Conservation (phyloP, 2,888 invertebrate genomes). For the Cepaea hortensis region DNA sequence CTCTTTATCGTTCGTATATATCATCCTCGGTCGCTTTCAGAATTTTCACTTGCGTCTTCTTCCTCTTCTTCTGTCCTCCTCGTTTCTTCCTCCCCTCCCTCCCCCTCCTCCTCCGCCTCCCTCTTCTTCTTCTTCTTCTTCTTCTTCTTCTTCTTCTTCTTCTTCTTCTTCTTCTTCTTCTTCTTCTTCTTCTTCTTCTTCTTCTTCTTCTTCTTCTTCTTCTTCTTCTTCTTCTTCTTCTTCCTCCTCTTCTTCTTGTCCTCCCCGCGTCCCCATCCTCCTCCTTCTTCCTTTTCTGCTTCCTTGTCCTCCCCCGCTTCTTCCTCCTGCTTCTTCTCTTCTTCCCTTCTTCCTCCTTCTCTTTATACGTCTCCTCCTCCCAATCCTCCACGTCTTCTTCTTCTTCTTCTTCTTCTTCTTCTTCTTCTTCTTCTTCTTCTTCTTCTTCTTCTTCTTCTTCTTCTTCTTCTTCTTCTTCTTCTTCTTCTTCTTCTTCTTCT, state of each 20-base stretch:
- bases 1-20: too few relatives aligned
- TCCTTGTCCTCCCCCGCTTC: background rate
- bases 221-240: conserved; percentile 1
- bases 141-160: background rate
- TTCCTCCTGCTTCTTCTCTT: background rate
- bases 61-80: background rate
- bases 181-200: background rate
- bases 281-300: background rate
- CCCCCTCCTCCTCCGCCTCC: background rate
- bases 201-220: conserved; percentile 4
- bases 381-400: background rate
- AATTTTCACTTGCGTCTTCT: background rate
- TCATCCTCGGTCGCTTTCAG: too few relatives aligned
- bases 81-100: background rate
- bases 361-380: background rate
- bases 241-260: background rate
- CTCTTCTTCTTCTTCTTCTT: conserved; percentile 1
- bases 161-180: background rate
- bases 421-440: background rate
- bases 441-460: background rate
- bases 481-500: background rate
- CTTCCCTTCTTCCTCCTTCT: background rate
- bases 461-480: background rate
- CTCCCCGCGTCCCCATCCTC: background rate
- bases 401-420: background rate